These are phyloP conservation scores for Bothrops alternatus DNA, from an alignment of 2,797 vertebrate species.

Conservation along the genomic window DNA sequence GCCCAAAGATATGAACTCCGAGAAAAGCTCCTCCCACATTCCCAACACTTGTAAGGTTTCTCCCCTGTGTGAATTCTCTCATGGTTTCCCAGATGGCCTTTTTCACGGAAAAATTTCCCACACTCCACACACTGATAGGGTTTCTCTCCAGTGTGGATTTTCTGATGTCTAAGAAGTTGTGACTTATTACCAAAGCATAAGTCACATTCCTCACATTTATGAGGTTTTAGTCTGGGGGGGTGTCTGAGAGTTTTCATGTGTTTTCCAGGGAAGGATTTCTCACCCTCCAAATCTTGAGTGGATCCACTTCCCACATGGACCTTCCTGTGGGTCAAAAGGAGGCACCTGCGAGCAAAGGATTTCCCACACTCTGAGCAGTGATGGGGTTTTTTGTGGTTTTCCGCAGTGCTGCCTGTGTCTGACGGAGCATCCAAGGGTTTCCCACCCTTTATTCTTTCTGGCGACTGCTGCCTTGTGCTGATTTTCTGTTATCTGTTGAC, in stretches of 20 bases:
- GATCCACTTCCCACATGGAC: background rate
- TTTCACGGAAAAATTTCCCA: background rate
- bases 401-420: no score
- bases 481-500: no score
- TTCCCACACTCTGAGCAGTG: background rate
- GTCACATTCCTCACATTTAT: background rate
- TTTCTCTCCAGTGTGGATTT: slow-evolving; percentile 16
- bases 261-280: background rate
- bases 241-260: background rate
- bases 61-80: slow-evolving; percentile 3
- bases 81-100: background rate
- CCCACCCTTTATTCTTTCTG: no score
- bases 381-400: background rate
- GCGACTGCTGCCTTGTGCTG: no score
- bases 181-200: background rate
- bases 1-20: background rate
- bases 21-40: slow-evolving; percentile 2
- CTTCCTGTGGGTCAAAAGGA: background rate
- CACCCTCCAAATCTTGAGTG: background rate
- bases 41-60: background rate
- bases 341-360: background rate
- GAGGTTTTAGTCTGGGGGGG: background rate
- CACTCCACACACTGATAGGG: background rate
- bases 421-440: no score
- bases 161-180: background rate